phyloP scores from a whole-genome alignment of 2,797 vertebrate species.

The Tragelaphus eurycerus region DNA sequence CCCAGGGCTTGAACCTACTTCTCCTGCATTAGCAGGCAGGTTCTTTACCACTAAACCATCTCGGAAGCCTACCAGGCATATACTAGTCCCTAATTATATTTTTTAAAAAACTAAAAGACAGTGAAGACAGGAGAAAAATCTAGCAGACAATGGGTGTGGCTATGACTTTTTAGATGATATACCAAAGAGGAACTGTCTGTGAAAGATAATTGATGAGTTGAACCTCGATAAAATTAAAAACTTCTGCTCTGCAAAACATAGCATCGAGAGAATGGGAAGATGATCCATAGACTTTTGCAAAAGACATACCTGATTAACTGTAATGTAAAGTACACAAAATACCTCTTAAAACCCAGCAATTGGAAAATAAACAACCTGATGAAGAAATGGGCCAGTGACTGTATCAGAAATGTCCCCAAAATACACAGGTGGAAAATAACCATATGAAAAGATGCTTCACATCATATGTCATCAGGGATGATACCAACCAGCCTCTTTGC shows the following conservation, averaged over 20 bases:
- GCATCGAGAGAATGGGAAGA: neutral
- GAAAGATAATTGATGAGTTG: neutral
- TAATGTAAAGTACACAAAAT: neutral
- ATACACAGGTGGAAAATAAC: neutral
- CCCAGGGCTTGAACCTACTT: neutral
- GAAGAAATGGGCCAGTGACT: neutral
- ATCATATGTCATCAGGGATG: neutral
- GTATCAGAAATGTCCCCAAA: neutral
- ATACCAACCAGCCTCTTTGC: neutral
- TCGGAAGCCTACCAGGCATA: neutral
- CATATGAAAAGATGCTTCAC: neutral
- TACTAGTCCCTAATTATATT: neutral
- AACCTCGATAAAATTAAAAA: neutral
- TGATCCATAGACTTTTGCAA: neutral
- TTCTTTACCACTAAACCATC: neutral
- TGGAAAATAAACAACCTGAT: neutral
- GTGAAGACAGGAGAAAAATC: neutral
- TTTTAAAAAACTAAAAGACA: neutral
- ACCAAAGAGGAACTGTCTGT: neutral
- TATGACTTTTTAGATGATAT: neutral
- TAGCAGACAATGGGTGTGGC: neutral
- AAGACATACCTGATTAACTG: neutral
- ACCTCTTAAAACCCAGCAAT: neutral
- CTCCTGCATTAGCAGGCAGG: neutral
- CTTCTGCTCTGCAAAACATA: neutral